These are phyloP conservation scores for Clanis bilineata DNA, from an alignment of 2,888 invertebrate genomes.

Conservation along the genomic window DNA sequence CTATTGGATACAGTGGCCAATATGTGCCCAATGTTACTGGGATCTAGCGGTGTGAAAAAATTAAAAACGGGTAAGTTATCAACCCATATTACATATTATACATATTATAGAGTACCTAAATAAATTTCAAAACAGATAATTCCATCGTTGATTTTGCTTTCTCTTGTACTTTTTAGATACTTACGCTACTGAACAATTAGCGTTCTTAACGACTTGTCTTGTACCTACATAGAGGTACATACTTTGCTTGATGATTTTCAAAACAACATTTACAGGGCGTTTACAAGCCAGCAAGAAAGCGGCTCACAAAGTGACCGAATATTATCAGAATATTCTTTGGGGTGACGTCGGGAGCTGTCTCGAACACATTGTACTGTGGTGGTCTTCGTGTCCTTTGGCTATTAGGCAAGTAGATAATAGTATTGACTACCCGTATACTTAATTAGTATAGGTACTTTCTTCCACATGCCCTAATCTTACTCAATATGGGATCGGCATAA, in stretches of 20 bases:
- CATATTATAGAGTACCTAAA: no score
- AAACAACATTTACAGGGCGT: conserved; percentile 72
- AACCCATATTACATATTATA: no score
- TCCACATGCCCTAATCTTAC: no score
- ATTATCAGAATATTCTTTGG: conserved; percentile 90
- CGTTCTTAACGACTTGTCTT: no score
- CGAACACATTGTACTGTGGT: conserved; percentile 92
- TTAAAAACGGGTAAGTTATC: conserved; percentile 78
- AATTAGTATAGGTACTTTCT: no score
- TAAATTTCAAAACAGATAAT: neutral
- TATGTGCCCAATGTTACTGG: conserved; percentile 82
- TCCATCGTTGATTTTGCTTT: no score
- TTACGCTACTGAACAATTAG: no score
- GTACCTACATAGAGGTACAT: no score
- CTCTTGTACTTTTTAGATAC: no score
- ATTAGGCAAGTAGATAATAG: conserved; percentile 63
- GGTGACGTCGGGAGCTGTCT: conserved; percentile 90
- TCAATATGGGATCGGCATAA: no score
- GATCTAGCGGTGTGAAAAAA: conserved; percentile 83
- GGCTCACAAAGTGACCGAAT: conserved; percentile 84
- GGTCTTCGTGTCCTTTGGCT: conserved; percentile 88
- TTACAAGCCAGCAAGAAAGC: conserved; percentile 83
- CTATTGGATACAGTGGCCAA: conserved; percentile 83
- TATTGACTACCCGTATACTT: neutral
- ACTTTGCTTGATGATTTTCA: no score